Evolutionary conservation across 2,113 vertebrate species (phyloP), one percentile per base, ranked within the genome.

Genomic region (Elgaria multicarinata): DNA sequence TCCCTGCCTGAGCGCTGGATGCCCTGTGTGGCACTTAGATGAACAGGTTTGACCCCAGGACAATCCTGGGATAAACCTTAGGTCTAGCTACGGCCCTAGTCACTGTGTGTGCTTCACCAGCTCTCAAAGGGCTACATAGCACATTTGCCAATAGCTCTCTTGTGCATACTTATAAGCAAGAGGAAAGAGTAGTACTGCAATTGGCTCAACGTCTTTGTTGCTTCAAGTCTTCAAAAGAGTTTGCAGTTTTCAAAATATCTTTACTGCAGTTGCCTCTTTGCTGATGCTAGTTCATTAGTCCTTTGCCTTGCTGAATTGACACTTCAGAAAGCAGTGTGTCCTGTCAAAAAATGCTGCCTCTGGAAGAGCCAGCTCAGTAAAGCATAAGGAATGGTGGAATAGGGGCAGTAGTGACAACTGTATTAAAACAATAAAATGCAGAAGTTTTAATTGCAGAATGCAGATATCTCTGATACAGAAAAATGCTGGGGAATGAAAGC

Each of bases 261-360:
- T 82, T 55, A 67, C 42, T 82, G 89, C 84, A 90, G 55, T 90
- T 87, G 66, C 77, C 44, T 82, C 85, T 82, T 82, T 90, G 89
- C 78, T 90, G 89, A 90, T 82, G 67, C 69, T 75, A 87, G 89
- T 86, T 90, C 89, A 90, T 90, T 90, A 90, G 78, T 76, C 42
- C 71, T 89, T 89, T 82, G 89, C 67, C 58, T 87, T 90, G 77
- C 85, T 90, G 85, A 90, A 90, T 42, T 90, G 78, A 87, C 85
- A 90, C 55, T 87, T 90, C 89, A 82, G 55, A 87, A 82, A 82
- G 55, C 33, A 86, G 67, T 33, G 16, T 64, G 33, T 86, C 55
- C 78, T 90, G 85, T 87, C 85, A 75, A 90, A 86, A 87, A 87
- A 44, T 86, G 69, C 89, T 81, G 55, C 24, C 84, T 86, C 44